A percentile compares a stretch with the other conserved stretches of the same genome.
Evolutionary conservation across 1,140 invertebrate species (phyloP).

Genomic region (Heliconius nattereri): DNA sequence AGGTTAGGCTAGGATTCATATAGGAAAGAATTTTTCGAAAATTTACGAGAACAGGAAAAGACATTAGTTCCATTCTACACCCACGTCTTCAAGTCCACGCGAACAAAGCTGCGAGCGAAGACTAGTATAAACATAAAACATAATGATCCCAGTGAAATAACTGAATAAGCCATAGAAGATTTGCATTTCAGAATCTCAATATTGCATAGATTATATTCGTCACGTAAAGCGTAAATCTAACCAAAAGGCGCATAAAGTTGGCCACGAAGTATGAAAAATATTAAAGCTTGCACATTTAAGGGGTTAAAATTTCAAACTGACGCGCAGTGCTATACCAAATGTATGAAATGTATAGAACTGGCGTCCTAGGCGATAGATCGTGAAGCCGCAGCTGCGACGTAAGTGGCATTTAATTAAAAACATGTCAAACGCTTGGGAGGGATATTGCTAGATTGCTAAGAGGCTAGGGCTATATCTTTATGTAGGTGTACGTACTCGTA

Average conservation of each 20-base stretch:
- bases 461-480: slow-evolving; percentile 5
- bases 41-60: no score
- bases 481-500: background rate
- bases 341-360: slow-evolving; percentile 3
- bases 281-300: background rate
- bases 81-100: background rate
- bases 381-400: slow-evolving; percentile 32
- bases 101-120: no score
- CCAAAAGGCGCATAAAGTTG: background rate
- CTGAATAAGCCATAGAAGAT: no score
- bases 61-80: background rate
- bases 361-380: slow-evolving; percentile 4
- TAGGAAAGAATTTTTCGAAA: no score
- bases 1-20: no score
- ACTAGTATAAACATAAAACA: no score
- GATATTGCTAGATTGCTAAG: slow-evolving; percentile 33
- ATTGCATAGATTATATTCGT: background rate
- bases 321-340: background rate
- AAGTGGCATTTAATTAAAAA: slow-evolving; percentile 61
- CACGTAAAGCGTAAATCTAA: background rate
- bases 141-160: no score
- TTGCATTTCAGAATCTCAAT: background rate
- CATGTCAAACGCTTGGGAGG: slow-evolving; percentile 46
- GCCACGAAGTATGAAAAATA: background rate
- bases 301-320: background rate